These are phyloP conservation scores for Aphis craccivora DNA, from an alignment of 1,140 invertebrate genomes.

Conservation along the genomic window DNA sequence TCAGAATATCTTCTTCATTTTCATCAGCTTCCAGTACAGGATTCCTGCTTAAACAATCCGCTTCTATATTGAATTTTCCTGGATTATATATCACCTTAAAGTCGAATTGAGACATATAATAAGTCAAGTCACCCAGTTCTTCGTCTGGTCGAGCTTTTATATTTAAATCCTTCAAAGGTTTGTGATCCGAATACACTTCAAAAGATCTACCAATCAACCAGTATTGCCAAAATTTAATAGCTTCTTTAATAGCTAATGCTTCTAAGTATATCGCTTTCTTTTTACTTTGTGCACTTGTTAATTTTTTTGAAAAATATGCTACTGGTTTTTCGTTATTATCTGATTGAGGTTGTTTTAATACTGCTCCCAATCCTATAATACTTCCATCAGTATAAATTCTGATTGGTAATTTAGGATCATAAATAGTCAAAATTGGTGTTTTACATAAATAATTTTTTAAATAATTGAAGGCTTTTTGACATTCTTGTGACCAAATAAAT, in stretches of 20 bases:
- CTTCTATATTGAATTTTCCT: too few species aligned
- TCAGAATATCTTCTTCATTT: too few species aligned
- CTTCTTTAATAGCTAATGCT: constrained; percentile 64
- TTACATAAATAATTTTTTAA: neutral
- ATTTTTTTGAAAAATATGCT: neutral
- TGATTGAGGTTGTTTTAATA: constrained; percentile 52
- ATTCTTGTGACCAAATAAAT: constrained; percentile 13
- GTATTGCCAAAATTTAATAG: constrained; percentile 64
- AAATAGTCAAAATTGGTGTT: constrained; percentile 15
- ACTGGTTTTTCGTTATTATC: neutral
- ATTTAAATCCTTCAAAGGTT: constrained; percentile 64
- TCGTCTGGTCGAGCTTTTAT: constrained; percentile 63
- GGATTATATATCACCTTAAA: too few species aligned
- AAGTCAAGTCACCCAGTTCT: constrained; percentile 62
- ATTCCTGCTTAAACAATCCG: too few species aligned
- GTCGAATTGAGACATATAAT: too few species aligned
- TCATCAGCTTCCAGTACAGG: too few species aligned
- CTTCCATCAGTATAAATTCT: constrained; percentile 37
- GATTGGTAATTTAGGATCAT: neutral
- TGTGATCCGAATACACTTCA: constrained; percentile 64
- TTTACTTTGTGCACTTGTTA: constrained; percentile 61
- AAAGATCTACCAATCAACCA: constrained; percentile 64
- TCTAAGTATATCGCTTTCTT: constrained; percentile 63
- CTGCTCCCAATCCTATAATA: constrained; percentile 59
- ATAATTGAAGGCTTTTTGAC: neutral